phyloP scores from a whole-genome alignment of 2,113 vertebrate genomes.

The Salvelinus alpinus region DNA sequence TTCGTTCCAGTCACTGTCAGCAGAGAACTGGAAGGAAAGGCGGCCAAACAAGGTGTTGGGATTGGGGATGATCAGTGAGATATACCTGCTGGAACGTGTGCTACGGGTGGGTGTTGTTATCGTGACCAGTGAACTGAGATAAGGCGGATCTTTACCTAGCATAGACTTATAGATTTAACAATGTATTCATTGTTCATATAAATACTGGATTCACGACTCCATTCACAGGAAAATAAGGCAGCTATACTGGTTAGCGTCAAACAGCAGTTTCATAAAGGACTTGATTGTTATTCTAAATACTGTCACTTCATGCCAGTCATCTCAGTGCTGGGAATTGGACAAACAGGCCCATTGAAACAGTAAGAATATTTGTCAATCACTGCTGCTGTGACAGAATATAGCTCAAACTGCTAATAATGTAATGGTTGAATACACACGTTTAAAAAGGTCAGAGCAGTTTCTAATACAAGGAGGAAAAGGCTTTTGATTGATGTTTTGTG shows the following conservation, averaged over 20 bases:
- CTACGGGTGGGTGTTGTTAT: too few species aligned
- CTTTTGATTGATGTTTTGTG: conserved; percentile 35
- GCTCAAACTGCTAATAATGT: conserved; percentile 25
- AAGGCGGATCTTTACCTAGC: too few species aligned
- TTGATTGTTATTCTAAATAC: conserved; percentile 9
- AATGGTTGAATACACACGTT: conserved; percentile 33
- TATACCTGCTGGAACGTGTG: too few species aligned
- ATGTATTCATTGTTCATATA: neutral
- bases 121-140: too few species aligned
- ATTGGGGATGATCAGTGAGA: too few species aligned
- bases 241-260: neutral
- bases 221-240: neutral
- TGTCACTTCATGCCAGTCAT: conserved; percentile 11
- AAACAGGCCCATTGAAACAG: conserved; percentile 7
- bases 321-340: conserved; percentile 42
- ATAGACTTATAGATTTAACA: too few species aligned
- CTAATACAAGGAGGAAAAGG: conserved; percentile 34
- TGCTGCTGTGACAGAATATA: conserved; percentile 27
- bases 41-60: too few species aligned
- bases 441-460: conserved; percentile 35
- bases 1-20: too few species aligned
- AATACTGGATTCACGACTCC: conserved; percentile 1
- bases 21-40: too few species aligned
- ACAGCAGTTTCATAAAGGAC: neutral
- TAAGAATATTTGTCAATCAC: conserved; percentile 23